Base-by-base conservation (phyloP, 2,797 vertebrate species). In the Sebastes dallii region DNA sequence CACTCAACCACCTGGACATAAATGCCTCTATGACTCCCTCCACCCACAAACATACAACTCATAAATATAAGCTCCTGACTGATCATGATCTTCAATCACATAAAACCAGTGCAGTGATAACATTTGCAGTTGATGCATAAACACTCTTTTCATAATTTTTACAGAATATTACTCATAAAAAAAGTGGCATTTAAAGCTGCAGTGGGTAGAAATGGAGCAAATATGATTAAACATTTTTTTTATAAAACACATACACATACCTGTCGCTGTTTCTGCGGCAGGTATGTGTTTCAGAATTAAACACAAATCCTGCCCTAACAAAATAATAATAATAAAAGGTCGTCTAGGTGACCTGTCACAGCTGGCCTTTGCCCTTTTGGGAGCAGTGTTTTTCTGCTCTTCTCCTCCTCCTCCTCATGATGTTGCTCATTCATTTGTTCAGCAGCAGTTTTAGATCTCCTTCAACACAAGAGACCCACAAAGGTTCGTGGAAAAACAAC, bases 231-330 rank as follows among this genome's bases (percentile, higher is more conserved):
- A 42, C 4, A 42, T 42, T 6, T 3, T 42, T 39, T 42, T 42
- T 42, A 16, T 42, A 42, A 42, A 42, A 42, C 39, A 42, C 5
- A 39, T 39, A 39, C 36, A 39, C 36, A 42, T 16, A 42, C 39
- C 91, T 94, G 94, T 95, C 94, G 93, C 93, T 94, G 91, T 83
- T 92, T 92, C 92, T 80, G 88, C 36, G 84, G 92, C 89, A 94
- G 93, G 91, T 93, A 89, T 87, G 92, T 84, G 42, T 46, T 55
- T 11, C 85, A 76, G 58, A 81, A 86, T 76, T 77, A 87, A 85
- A 82, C 42, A 42, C 74, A 56, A 87, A 83, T 66, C 74, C 72
- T 74, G 73, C 39, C 61, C 66, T 54, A 32, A 27, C 20, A 20
- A 6, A 14, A 22, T 32, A 32, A 8, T 0, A 52, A n/a, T 18